Percentiles rank a stretch among this genome's conserved stretches.
phyloP scores from a whole-genome alignment of 2,888 invertebrate genomes.

The Coelogynopora nodosa region DNA sequence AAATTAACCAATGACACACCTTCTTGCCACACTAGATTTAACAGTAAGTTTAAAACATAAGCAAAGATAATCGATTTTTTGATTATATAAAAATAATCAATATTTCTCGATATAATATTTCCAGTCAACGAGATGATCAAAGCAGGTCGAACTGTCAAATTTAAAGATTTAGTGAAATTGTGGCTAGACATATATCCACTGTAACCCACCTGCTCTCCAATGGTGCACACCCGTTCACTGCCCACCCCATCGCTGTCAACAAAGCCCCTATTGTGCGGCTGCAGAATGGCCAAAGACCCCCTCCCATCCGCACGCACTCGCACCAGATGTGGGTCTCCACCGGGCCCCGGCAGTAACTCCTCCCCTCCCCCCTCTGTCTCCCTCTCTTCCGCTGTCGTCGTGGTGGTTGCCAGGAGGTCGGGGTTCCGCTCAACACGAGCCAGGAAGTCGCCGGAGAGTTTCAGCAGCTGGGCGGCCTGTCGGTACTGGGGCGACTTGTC shows the following conservation, averaged over 20 bases:
- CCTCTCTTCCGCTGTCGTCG: background rate
- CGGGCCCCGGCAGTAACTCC: background rate
- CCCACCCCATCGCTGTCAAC: background rate
- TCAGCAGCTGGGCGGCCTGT: conserved; percentile 25
- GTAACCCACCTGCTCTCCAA: conserved; percentile 72
- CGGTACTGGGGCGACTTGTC: conserved; percentile 21
- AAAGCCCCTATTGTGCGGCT: conserved; percentile 12
- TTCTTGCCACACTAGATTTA: too few relatives aligned
- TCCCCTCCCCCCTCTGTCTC: background rate
- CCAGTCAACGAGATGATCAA: too few relatives aligned
- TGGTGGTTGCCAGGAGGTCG: background rate
- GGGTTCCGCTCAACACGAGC: background rate
- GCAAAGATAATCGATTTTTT: too few relatives aligned
- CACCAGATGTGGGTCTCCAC: background rate
- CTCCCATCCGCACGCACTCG: background rate
- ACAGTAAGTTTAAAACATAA: too few relatives aligned
- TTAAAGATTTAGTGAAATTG: too few relatives aligned
- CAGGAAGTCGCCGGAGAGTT: background rate
- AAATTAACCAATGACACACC: too few relatives aligned
- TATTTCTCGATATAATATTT: too few relatives aligned
- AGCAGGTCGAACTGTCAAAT: too few relatives aligned
- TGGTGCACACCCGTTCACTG: conserved; percentile 69
- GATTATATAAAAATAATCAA: too few relatives aligned
- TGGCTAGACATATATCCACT: too few relatives aligned
- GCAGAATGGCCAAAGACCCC: background rate